A percentile compares a stretch with the other conserved stretches of the same genome.
These are phyloP conservation scores for Acanthosepion esculentum DNA, from an alignment of 2,888 invertebrate species.

Conservation along the genomic window DNA sequence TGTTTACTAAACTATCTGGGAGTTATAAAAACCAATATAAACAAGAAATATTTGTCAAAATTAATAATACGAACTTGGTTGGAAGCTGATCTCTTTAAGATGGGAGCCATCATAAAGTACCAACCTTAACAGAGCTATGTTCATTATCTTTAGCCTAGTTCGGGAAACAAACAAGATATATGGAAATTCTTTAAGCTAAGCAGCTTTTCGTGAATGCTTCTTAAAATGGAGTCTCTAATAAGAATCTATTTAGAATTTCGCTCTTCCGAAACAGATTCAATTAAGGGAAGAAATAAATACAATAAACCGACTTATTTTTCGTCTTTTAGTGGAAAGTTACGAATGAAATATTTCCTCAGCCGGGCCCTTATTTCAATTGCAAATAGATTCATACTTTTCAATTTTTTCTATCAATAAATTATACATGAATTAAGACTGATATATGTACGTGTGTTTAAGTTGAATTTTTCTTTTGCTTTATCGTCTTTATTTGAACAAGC, in stretches of 20 bases:
- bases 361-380: neutral
- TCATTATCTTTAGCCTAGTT: too few relatives aligned
- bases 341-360: neutral
- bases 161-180: too few relatives aligned
- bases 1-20: too few relatives aligned
- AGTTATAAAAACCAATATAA: too few relatives aligned
- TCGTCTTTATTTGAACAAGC: neutral
- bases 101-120: too few relatives aligned
- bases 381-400: neutral
- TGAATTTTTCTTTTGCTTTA: neutral
- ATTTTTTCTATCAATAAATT: neutral
- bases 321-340: neutral
- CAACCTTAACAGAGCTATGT: too few relatives aligned
- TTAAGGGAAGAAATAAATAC: neutral
- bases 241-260: neutral
- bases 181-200: neutral
- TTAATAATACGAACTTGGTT: too few relatives aligned
- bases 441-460: neutral
- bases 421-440: neutral
- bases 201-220: neutral
- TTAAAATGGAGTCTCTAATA: neutral
- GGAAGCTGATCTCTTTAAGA: too few relatives aligned
- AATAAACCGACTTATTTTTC: neutral
- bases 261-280: slow-evolving; percentile 13
- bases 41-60: too few relatives aligned